Percentiles rank a stretch among this genome's conserved stretches.
Evolutionary conservation across 2,113 vertebrate genomes (phyloP).

Genomic region (Clarias magur): DNA sequence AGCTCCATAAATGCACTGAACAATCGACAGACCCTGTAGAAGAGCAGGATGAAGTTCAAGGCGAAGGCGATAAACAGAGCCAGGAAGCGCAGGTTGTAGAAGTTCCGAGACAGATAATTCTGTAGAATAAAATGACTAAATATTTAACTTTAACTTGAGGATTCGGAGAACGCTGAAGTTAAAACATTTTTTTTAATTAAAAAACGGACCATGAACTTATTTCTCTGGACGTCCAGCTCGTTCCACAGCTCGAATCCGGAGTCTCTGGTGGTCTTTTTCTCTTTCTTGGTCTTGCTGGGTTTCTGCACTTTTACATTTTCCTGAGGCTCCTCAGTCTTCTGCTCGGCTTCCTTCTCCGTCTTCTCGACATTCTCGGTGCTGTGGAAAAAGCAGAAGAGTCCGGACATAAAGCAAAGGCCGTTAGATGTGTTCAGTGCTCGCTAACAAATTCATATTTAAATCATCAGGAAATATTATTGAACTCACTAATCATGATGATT

Average conservation of each 20-base stretch:
- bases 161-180: background rate
- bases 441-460: background rate
- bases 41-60: slow-evolving; percentile 92
- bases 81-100: slow-evolving; percentile 90
- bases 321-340: slow-evolving; percentile 48
- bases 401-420: background rate
- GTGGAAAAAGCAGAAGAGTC: slow-evolving; percentile 11
- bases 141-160: background rate
- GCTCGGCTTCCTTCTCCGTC: slow-evolving; percentile 65
- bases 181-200: too few species aligned
- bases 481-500: background rate
- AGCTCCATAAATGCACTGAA: background rate
- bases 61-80: slow-evolving; percentile 91
- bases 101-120: slow-evolving; percentile 94
- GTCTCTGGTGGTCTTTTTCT: slow-evolving; percentile 66
- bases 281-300: slow-evolving; percentile 64
- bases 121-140: slow-evolving; percentile 52
- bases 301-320: slow-evolving; percentile 58
- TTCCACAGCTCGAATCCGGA: slow-evolving; percentile 83
- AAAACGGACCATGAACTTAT: slow-evolving; percentile 82
- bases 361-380: slow-evolving; percentile 87
- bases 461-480: background rate
- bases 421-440: background rate
- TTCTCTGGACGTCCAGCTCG: slow-evolving; percentile 88
- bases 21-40: slow-evolving; percentile 79